Evolutionary conservation across 2,888 invertebrate species (phyloP), one percentile per base, ranked within the genome.

Genomic region (Lamellibrachia satsuma): DNA sequence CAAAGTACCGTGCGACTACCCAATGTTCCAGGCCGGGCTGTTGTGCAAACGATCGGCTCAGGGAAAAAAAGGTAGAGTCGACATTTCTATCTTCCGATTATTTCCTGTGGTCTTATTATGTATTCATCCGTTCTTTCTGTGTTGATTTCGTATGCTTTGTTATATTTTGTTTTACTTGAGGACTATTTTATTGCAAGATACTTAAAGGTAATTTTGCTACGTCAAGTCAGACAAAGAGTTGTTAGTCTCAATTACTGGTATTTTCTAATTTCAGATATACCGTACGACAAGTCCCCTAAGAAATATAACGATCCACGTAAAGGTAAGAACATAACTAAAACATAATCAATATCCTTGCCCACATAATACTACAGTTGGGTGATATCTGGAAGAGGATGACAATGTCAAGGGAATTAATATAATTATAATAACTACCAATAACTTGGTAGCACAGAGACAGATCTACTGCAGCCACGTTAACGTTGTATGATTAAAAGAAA

Each of bases 1-100:
- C 90, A 94, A 94, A 90, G 57, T 94, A 3, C 94, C 94, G 6
- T 94, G 94, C 91, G 94, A 94, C 92, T 93, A 93, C 91, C 94
- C 94, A 11, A 92, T 94, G 11, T 91, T 93, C 92, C 9, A 92
- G 8, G 93, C 93, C 15, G 94, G 94, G 2, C 15, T 92, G n/a
- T 93, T 94, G 91, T 94, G 94, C 90, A 92, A 94, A 90, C 90
- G 93, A 52, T 52, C 91, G 7, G 93, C 93, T 6, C 11, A 91
- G 52, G 91, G 91, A 52, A 75, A 22, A 22, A 22, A 75, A 75
- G 75, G 75, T 75, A 11, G 75, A 15, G 2, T 6, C 22, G 4
- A 6, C 75, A 22, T 9, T 15, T 75, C 75, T 75, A 15, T 75
- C 75, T 22, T 15, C 22, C 75, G 11, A 22, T 55, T 75, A 75